These are phyloP conservation scores for Scolopax bukidnonensis DNA, from an alignment of 2,797 vertebrate genomes.

Conservation along the genomic window DNA sequence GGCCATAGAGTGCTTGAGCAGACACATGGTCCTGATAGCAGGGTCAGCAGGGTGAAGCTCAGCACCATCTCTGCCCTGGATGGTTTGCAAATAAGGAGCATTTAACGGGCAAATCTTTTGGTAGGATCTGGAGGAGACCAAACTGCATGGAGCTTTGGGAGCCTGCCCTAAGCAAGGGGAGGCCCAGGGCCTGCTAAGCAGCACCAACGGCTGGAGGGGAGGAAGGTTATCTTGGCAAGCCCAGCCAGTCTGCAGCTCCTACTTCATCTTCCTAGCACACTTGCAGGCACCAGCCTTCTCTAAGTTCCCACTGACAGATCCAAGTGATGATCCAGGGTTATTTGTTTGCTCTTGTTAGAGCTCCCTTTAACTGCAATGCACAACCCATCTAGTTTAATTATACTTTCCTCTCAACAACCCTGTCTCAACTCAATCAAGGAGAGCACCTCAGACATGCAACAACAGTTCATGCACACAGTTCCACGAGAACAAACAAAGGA, in stretches of 20 bases:
- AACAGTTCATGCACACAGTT: not conserved
- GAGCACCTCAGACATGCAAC: not conserved
- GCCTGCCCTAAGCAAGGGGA: not conserved
- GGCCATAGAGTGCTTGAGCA: not conserved
- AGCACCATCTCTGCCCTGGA: not conserved
- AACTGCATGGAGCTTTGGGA: not conserved
- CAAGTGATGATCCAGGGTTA: not conserved
- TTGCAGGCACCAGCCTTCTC: not conserved
- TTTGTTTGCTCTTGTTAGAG: slow-evolving; percentile 13
- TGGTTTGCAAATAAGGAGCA: not conserved
- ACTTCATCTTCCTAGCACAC: not conserved
- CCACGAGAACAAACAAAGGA: not conserved
- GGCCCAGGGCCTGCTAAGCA: not conserved
- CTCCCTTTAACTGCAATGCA: not conserved
- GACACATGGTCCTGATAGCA: accelerated
- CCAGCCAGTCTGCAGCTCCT: not conserved
- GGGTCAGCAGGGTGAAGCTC: not conserved
- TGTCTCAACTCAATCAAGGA: not conserved
- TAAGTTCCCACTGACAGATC: slow-evolving; percentile 1
- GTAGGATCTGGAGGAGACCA: not conserved
- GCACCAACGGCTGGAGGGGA: not conserved
- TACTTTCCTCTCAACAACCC: not conserved
- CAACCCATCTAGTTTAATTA: not conserved
- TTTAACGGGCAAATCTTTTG: not conserved
- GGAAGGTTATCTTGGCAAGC: slow-evolving; percentile 1